Evolutionary conservation across 2,888 invertebrate genomes (phyloP), one percentile per base, ranked within the genome.

Genomic region (Plebejus melissa): DNA sequence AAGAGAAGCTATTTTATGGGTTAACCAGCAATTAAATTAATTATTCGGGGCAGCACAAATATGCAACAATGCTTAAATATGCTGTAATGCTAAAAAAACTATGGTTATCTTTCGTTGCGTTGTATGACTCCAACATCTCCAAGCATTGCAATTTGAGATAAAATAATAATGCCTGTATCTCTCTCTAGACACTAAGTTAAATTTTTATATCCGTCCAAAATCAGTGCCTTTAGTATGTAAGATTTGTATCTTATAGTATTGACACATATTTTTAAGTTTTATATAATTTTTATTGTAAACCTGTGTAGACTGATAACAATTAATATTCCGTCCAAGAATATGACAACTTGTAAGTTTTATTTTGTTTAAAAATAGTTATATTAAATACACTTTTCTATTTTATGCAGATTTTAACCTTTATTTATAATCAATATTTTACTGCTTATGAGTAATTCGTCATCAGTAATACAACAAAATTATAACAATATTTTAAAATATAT

Each of bases 171-270:
- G 2, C n/a, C 22, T 60, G 28, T 65, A 65, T 32, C 5, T 32
- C 11, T 32, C 5, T 32, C 11, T 65, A 13, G 2, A 32, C 13
- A 32, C 65, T 65, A 32, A 60, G 22, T 1, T 11, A 36, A 13
- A 32, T 32, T 36, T 65, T 32, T 13, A 36, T 65, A 65, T 65
- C 65, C 65, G 32, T 65, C 32, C 65, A 36, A 65, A 65, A 65
- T 65, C 65, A 65, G 32, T 65, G 65, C 54, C 54, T 16, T 65
- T 65, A 65, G 65, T 65, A 5, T 65, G 36, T 65, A 65, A 65
- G 65, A 65, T 65, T 22, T 22, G 7, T 60, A 60, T 60, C 2
- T 4, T 65, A 60, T 13, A 13, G 9, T 60, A 60, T 13, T 28
- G 13, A 65, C 65, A 36, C 13, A 65, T 65, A 13, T 65, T 65